phyloP scores from a whole-genome alignment of 2,113 vertebrate genomes.

The Oreochromis aureus region DNA sequence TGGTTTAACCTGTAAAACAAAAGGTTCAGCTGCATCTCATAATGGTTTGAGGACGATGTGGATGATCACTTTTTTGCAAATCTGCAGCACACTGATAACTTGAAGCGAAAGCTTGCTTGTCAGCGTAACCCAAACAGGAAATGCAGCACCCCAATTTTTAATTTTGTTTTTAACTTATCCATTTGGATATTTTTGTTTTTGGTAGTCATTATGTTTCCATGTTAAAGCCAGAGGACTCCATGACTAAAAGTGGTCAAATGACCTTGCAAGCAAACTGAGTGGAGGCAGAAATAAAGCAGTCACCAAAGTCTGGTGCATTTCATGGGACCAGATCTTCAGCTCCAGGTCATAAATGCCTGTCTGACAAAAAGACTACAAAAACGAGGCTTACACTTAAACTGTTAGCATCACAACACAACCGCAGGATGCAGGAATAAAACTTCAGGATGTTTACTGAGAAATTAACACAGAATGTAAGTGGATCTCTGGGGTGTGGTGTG shows the following conservation, averaged over 20 bases:
- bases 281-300: background rate
- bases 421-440: background rate
- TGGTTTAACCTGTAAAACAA: slow-evolving; percentile 38
- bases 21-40: slow-evolving; percentile 25
- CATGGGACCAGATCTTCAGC: background rate
- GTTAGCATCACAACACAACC: background rate
- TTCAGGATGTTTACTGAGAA: too few species aligned
- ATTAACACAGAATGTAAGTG: background rate
- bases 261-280: background rate
- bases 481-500: background rate
- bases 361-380: background rate
- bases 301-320: background rate
- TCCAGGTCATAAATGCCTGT: rapidly evolving
- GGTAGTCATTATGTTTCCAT: background rate
- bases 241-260: background rate
- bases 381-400: background rate
- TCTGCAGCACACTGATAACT: background rate
- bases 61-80: slow-evolving; percentile 36
- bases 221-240: background rate
- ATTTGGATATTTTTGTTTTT: background rate
- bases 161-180: background rate
- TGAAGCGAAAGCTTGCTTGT: background rate
- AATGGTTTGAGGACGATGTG: background rate
- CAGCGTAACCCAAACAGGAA: background rate
- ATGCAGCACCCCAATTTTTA: background rate